Conservation (phyloP, 2,113 vertebrate genomes). For the Balaeniceps rex region DNA sequence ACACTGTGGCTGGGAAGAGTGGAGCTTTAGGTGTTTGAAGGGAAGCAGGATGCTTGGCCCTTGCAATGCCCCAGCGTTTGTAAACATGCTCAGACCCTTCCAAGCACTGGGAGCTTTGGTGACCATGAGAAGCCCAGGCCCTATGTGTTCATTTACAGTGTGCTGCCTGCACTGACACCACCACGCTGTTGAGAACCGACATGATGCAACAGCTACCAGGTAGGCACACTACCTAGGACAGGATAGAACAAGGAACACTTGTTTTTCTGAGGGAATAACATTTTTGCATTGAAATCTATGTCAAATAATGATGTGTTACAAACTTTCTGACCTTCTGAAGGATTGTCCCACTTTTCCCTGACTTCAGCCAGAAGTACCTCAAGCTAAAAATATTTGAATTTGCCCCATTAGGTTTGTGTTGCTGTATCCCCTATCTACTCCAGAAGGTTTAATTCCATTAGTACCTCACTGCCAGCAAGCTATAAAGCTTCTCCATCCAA, state of each 20-base stretch:
- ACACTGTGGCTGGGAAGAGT: fast-evolving
- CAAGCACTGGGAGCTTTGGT: not conserved
- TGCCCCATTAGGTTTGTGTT: not conserved
- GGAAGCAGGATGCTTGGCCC: not conserved
- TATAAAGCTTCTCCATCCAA: not conserved
- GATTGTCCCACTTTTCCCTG: not conserved
- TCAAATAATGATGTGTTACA: not conserved
- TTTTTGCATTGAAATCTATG: not conserved
- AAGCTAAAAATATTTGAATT: not conserved
- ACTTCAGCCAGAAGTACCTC: not conserved
- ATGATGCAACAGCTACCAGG: not conserved
- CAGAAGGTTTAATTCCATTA: not conserved
- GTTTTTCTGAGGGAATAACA: not conserved
- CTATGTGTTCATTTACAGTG: fast-evolving
- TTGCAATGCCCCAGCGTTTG: not conserved
- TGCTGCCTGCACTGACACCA: not conserved
- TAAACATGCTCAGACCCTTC: not conserved
- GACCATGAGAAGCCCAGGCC: not conserved
- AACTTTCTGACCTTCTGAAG: not conserved
- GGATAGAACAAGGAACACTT: not conserved
- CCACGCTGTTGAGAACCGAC: fast-evolving
- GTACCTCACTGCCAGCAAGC: not conserved
- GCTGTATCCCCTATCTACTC: not conserved
- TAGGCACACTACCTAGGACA: not conserved
- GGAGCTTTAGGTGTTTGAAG: not conserved